These are phyloP conservation scores for Melolontha melolontha DNA, from an alignment of 2,888 invertebrate genomes.

Conservation along the genomic window DNA sequence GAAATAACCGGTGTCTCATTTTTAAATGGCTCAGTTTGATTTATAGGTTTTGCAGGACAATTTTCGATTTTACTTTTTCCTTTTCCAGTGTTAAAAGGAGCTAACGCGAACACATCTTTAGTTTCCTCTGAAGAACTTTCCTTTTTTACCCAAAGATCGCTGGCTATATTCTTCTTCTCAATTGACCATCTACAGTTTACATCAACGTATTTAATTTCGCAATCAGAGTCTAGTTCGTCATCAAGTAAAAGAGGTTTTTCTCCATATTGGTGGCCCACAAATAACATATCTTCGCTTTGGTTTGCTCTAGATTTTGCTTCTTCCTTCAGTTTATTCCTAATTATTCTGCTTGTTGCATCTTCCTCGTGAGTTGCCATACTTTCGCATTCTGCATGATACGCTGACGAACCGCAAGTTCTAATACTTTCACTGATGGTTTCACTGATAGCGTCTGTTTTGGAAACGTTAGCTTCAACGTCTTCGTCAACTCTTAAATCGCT, in stretches of 20 bases:
- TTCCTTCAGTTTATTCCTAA: conserved; percentile 67
- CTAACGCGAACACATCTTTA: conserved; percentile 77
- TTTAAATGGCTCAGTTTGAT: conserved; percentile 18
- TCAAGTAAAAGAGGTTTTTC: conserved; percentile 81
- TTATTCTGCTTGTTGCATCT: conserved; percentile 68
- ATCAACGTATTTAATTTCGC: conserved; percentile 59
- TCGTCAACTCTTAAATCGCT: conserved; percentile 74
- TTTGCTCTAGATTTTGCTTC: conserved; percentile 54
- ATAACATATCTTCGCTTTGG: conserved; percentile 68
- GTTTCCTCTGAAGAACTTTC: conserved; percentile 64
- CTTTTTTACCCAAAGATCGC: conserved; percentile 60
- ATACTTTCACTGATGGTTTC: conserved; percentile 74
- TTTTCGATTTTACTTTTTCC: conserved; percentile 20
- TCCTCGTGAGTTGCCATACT: conserved; percentile 75
- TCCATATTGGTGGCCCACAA: conserved; percentile 81
- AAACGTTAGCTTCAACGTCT: conserved; percentile 64
- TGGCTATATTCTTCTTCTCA: conserved; percentile 50
- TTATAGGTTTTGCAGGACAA: neutral
- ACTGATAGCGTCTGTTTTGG: conserved; percentile 64
- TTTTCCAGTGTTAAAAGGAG: conserved; percentile 70
- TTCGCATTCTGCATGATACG: conserved; percentile 80
- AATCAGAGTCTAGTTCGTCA: conserved; percentile 79
- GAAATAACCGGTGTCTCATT: conserved; percentile 42
- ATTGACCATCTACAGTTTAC: conserved; percentile 54
- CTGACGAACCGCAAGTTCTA: conserved; percentile 76